Evolutionary conservation across 2,888 invertebrate genomes (phyloP), one percentile per base, ranked within the genome.

Genomic region (Pheosia tremula): DNA sequence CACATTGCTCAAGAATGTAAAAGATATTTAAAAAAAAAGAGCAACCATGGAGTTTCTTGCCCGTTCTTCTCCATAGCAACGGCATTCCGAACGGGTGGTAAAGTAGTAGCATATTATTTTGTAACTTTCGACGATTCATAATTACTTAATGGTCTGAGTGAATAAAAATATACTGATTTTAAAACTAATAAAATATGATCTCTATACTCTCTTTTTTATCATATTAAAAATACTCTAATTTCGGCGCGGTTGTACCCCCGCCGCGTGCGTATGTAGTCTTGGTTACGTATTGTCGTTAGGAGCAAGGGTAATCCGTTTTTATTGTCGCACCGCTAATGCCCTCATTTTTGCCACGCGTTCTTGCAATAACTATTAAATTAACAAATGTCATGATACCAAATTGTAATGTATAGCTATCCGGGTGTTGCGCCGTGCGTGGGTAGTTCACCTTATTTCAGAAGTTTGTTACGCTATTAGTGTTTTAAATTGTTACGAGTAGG

Each of bases 261-360:
- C 13, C 4, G 41, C 5, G 13, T 0, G 69, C 45, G 74, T 84
- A 66, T 82, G 81, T 81, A 66, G 7, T 55, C 57, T 10, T 37
- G 36, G 52, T 60, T 71, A 75, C 69, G 68, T 74, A 77, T 73
- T 61, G 65, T 70, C 76, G 64, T 68, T 71, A 73, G 66, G 67
- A 68, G 58, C 75, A 70, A 68, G 72, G 69, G 82, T 88, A 88
- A 88, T 88, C 83, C 84, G 81, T 87, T 88, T 90, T 88, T 87
- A 88, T 84, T 86, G 84, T 84, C 73, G 75, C 79, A 63, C 73
- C 81, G 75, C 84, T 87, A 88, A 90, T 86, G 84, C 78, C 73
- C 69, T 81, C 81, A 84, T 86, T 87, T 80, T 84, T 80, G 79
- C 61, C 73, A 67, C 71, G 65, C 63, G 58, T 58, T 63, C 57